Percentiles rank a stretch among this genome's conserved stretches.
phyloP scores from a whole-genome alignment of 1,140 invertebrate genomes.

The Heterodera schachtii region DNA sequence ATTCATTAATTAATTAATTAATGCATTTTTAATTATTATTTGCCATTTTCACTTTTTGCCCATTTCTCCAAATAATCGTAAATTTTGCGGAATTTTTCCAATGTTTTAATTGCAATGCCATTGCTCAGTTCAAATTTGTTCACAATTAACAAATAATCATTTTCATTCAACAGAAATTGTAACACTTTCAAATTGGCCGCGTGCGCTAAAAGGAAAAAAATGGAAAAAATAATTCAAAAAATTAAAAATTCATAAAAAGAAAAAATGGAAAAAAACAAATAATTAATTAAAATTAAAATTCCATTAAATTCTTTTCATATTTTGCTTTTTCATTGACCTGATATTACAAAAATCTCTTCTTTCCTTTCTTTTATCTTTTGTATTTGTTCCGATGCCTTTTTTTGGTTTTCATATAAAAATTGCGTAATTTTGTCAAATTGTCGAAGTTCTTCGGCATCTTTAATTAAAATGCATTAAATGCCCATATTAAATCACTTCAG shows the following conservation, averaged over 20 bases:
- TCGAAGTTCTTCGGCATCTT: too few relatives aligned
- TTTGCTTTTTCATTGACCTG: neutral
- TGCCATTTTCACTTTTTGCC: neutral
- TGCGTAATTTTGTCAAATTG: too few relatives aligned
- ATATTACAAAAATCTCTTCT: neutral
- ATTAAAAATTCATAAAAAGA: too few relatives aligned
- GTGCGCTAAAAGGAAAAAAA: neutral
- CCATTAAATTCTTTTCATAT: neutral
- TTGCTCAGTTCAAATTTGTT: neutral
- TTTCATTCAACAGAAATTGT: neutral
- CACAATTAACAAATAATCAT: neutral
- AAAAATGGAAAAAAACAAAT: too few relatives aligned
- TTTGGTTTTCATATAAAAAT: too few relatives aligned
- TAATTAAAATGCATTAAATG: too few relatives aligned
- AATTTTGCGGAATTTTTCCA: neutral
- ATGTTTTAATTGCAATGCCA: neutral
- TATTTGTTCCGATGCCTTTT: neutral
- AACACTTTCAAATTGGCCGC: neutral
- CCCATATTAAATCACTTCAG: too few relatives aligned
- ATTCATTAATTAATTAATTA: neutral
- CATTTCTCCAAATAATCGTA: neutral
- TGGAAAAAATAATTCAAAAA: too few relatives aligned
- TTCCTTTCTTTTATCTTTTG: neutral
- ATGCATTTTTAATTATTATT: too few relatives aligned
- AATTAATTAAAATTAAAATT: too few relatives aligned